Base-by-base conservation (phyloP, 2,888 invertebrate genomes). In the Macaria notata region DNA sequence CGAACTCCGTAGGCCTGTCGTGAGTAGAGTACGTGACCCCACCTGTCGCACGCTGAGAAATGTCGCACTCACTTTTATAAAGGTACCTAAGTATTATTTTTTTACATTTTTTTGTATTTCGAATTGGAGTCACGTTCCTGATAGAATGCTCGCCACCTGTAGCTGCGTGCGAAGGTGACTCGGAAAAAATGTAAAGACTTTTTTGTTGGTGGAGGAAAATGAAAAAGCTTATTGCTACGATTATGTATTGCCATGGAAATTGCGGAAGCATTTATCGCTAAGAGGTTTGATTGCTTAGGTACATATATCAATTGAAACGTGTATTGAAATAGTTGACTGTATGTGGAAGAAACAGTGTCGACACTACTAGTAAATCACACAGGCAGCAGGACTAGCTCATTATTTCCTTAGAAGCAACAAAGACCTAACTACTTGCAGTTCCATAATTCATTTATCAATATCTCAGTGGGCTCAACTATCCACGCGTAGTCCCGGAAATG, bases 21-120 rank as follows among this genome's bases (percentile, higher is more conserved):
- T 53, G 64, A 71, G 73, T 67, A 55, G 62, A 31, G 39, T 46
- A 78, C 81, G 80, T 83, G 83, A 81, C 81, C 67, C 71, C 79
- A 81, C 82, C 83, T 62, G 62, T 47, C 46, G 49, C 29, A 71
- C 73, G 69, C 68, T 61, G 61, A 74, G 70, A 76, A 73, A 79
- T 76, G 74, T 74, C 70, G 67, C 64, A 46, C 59, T 62, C 19
- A 19, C 19, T 19, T 19, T 52, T 62, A 68, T 70, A 59, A 50
- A 54, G 46, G 50, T 44, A 59, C 54, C 50, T 54, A 44, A 54
- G 48, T 54, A 47, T 53, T 53, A 47, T 59, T 41, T 41, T 41
- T 3, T 41, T 41, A 43, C 5, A 53, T 49, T 58, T 58, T 19
- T 58, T 58, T 58, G 33, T 58, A 50, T 58, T 19, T 54, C 36